These are phyloP conservation scores for Macropis europaea DNA, from an alignment of 2,888 invertebrate species.

Conservation along the genomic window DNA sequence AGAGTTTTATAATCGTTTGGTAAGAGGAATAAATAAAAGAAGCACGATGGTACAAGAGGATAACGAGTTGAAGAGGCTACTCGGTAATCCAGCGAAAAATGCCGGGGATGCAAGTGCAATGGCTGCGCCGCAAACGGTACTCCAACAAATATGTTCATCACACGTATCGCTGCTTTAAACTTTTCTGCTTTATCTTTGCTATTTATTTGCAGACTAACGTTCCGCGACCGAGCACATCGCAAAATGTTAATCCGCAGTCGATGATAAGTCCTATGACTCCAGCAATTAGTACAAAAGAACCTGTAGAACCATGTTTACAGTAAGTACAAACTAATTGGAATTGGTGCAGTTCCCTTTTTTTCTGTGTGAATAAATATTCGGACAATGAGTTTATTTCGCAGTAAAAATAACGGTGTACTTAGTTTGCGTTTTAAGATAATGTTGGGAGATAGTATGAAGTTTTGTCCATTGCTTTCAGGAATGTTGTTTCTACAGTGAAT, in stretches of 20 bases:
- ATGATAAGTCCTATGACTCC: conserved; percentile 71
- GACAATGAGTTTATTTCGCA: background rate
- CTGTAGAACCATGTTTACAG: conserved; percentile 74
- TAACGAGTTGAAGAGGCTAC: conserved; percentile 71
- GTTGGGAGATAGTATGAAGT: background rate
- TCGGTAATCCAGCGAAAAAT: conserved; percentile 72
- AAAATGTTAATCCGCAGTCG: conserved; percentile 70
- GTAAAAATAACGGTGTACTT: background rate
- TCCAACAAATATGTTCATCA: conserved; percentile 39
- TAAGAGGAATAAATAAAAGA: conserved; percentile 24
- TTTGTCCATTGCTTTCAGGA: conserved; percentile 81
- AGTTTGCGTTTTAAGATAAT: background rate
- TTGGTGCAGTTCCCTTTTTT: background rate
- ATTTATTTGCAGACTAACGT: conserved; percentile 69
- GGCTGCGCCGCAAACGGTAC: conserved; percentile 75
- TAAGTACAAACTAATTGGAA: conserved; percentile 49
- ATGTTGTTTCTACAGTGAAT: conserved; percentile 90
- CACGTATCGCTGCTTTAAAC: background rate
- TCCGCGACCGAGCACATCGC: conserved; percentile 72
- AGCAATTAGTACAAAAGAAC: conserved; percentile 66
- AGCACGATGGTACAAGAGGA: conserved; percentile 57
- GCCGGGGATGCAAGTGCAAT: conserved; percentile 70
- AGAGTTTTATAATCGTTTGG: conserved; percentile 19
- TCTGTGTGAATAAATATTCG: background rate
- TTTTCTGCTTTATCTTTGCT: background rate